phyloP scores from a whole-genome alignment of 92 coral and sea anemone genomes.

The Parazoanthus swiftii region DNA sequence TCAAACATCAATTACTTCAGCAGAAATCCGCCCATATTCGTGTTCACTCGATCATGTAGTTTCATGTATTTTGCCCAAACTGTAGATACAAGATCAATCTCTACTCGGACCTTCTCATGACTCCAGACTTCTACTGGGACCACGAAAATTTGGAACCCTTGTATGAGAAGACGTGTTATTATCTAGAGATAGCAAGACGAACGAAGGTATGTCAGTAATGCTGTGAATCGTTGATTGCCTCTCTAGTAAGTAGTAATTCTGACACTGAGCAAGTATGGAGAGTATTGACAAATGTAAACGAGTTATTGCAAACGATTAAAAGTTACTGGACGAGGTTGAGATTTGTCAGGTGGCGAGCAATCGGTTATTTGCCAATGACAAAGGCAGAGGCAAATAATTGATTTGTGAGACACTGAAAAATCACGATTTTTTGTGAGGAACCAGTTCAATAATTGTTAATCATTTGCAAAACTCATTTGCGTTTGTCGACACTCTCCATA shows the following conservation, averaged over 20 bases:
- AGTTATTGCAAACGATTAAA: not conserved
- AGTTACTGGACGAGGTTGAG: too few relatives aligned
- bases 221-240: not conserved
- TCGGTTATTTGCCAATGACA: too few relatives aligned
- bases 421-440: too few relatives aligned
- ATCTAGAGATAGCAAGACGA: constrained; percentile 73
- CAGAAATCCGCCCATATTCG: too few relatives aligned
- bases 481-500: too few relatives aligned
- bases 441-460: too few relatives aligned
- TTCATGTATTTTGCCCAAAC: not conserved
- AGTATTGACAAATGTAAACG: not conserved
- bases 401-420: too few relatives aligned
- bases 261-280: not conserved
- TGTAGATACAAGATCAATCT: constrained; percentile 79
- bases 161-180: constrained; percentile 74
- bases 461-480: too few relatives aligned
- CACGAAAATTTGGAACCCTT: constrained; percentile 67
- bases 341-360: too few relatives aligned
- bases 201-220: constrained; percentile 59
- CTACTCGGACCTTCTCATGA: constrained; percentile 81
- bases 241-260: too few relatives aligned
- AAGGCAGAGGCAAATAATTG: too few relatives aligned
- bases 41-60: not conserved
- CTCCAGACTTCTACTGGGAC: constrained; percentile 92
- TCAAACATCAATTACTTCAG: too few relatives aligned